Base-by-base conservation (phyloP, 2,888 invertebrate genomes). In the Seira ritae region DNA sequence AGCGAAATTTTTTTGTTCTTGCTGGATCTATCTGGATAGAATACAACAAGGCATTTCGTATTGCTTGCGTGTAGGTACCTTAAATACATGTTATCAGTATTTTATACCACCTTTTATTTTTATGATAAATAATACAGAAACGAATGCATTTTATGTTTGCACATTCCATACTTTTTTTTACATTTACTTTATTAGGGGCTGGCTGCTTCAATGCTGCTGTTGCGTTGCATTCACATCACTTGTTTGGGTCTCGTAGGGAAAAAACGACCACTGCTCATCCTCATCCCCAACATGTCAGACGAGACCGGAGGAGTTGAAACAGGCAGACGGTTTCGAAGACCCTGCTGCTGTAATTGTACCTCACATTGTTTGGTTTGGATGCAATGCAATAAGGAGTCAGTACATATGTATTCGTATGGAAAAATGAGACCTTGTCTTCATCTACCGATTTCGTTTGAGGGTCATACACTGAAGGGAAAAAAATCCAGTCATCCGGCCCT, bases 401-500 rank as follows among this genome's bases (percentile, higher is more conserved):
- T n/a, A 60, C 60, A 10, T 60, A 4, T n/a, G 17, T 3, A 60
- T 8, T 42, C 12, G 4, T n/a, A 60, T 60, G 60, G 60, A 60
- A 60, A 60, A 60, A 60, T 60, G 60, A 60, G 60, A 60, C 60
- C 60, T 60, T 60, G 60, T 17, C 17, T 60, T 60, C n/a, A 10
- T 60, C 60, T 4, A 42, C 12, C 42, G n/a, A n/a, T 60, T 60
- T 60, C n/a, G 4, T 60, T 24, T 71, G 76, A 82, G 76, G 82
- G 81, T 76, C 82, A 82, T 68, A 82, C 55, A 76, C 71, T 12
- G 60, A 19, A 60, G 19, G 60, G 60, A 60, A 60, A 19, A 60
- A 60, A 19, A 60, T 78, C 70, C 78, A 78, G 83, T 83, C 83
- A 83, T 83, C 78, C 83, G 83, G 78, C 77, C 83, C 79, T 84